These are phyloP conservation scores for Labrus mixtus DNA, from an alignment of 2,113 vertebrate genomes.

Conservation along the genomic window DNA sequence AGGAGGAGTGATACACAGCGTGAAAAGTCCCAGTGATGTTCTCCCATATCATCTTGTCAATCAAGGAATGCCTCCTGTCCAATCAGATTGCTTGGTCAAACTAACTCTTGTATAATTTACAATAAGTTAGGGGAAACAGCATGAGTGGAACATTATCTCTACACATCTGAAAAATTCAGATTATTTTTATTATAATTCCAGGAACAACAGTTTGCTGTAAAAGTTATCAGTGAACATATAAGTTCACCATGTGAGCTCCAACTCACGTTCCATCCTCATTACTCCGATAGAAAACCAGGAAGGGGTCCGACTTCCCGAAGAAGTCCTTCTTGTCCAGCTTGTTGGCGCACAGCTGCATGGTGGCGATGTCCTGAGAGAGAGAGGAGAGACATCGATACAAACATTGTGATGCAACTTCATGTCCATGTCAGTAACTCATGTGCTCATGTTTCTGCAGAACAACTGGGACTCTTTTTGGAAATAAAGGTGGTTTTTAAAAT, in stretches of 20 bases:
- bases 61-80: too few species aligned
- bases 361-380: conserved; percentile 90
- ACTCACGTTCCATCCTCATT: conserved; percentile 99
- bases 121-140: too few species aligned
- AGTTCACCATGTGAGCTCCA: neutral
- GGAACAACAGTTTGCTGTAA: neutral
- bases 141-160: too few species aligned
- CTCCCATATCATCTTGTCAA: too few species aligned
- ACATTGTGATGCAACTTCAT: conserved; percentile 34
- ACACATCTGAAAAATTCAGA: too few species aligned
- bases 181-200: too few species aligned
- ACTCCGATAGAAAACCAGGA: conserved; percentile 98
- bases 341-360: conserved; percentile 98
- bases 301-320: conserved; percentile 98
- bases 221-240: neutral
- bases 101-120: too few species aligned
- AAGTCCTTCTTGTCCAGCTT: conserved; percentile 99
- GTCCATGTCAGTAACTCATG: conserved; percentile 29
- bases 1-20: too few species aligned
- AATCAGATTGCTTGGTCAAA: too few species aligned
- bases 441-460: neutral
- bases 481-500: conserved; percentile 13
- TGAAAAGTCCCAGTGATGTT: too few species aligned
- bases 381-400: conserved; percentile 2
- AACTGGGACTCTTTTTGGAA: neutral